A percentile compares a stretch with the other conserved stretches of the same genome.
Evolutionary conservation across 2,797 vertebrate genomes (phyloP).

Genomic region (Coregonus sp.): DNA sequence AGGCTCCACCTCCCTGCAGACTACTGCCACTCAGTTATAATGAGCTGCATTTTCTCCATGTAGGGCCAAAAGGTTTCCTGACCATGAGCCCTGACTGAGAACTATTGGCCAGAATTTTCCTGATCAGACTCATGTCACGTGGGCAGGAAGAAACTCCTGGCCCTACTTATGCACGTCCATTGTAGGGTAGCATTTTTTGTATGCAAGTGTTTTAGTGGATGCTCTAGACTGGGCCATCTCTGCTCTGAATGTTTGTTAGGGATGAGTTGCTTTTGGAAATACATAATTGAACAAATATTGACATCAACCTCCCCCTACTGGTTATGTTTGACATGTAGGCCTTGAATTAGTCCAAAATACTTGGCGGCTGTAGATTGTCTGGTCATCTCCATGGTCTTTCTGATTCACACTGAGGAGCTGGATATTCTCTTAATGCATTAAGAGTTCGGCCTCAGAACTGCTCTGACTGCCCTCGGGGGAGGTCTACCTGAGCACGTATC

Average conservation of each 20-base stretch:
- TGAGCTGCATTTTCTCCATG: background rate
- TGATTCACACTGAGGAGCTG: background rate
- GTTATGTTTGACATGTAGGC: conserved; percentile 8
- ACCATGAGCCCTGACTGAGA: background rate
- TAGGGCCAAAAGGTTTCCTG: background rate
- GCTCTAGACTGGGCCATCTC: conserved; percentile 12
- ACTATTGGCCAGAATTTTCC: background rate
- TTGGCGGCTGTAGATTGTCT: conserved; percentile 2
- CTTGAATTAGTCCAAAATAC: conserved; percentile 26
- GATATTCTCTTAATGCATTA: background rate
- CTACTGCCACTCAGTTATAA: background rate
- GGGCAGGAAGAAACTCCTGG: too few species aligned
- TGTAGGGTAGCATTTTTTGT: too few species aligned
- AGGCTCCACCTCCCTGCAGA: background rate
- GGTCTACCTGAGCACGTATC: background rate
- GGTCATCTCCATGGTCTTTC: background rate
- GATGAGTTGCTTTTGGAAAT: background rate
- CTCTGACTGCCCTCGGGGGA: background rate
- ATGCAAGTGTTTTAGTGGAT: conserved; percentile 2
- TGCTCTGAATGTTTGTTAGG: background rate
- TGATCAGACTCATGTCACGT: too few species aligned
- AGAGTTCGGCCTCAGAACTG: background rate
- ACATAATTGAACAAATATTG: conserved; percentile 28
- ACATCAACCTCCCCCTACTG: conserved; percentile 18
- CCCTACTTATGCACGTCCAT: background rate